Evolutionary conservation across 1,140 invertebrate species (phyloP), one percentile per base, ranked within the genome.

Genomic region (Meloidogyne hapla): DNA sequence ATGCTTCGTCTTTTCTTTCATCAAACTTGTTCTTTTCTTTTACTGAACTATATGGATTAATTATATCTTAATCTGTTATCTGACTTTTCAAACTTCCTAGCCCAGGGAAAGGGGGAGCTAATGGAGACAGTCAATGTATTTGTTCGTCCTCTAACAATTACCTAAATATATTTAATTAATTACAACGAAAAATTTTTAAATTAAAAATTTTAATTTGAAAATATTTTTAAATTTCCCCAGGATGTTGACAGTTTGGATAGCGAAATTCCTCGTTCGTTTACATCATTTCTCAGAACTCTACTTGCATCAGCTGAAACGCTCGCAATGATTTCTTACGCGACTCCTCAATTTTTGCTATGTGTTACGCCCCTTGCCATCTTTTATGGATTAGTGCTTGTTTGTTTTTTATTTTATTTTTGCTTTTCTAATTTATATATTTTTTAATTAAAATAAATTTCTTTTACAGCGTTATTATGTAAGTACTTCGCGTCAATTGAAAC

Each of bases 401-500:
- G 70, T 74, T 70, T 42, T 21, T 23, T 33, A 13, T 74, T 25
- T 25, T 70, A 8, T 12, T 25, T 48, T 48, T 15, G 13, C 15
- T 18, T 56, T 56, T 56, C 2, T 2, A 6, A 6, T 56, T 56
- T 25, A 2, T 38, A 25, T n/a, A 63, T 73, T 73, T 61, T 38
- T 33, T 64, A 21, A 10, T 23, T n/a, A 21, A 21, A 10, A 13
- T 74, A 33, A n/a, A 3, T 67, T 15, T 23, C 38, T 48, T 45
- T 76, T 89, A 23, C 92, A 97, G 91, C 91, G 93, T 79, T 95
- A 97, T 89, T 98, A 98, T 88, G 93, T 98, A 66, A 90, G 92
- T 0, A 93, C 95, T 0, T 97, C 95, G 2, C 89, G 96, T 28
- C 96, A 99, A 87, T 87, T 99, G 73, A 98, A 96, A 89, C 91